Evolutionary conservation across 1,140 invertebrate genomes (phyloP).

Genomic region (Megalonaias nervosa): DNA sequence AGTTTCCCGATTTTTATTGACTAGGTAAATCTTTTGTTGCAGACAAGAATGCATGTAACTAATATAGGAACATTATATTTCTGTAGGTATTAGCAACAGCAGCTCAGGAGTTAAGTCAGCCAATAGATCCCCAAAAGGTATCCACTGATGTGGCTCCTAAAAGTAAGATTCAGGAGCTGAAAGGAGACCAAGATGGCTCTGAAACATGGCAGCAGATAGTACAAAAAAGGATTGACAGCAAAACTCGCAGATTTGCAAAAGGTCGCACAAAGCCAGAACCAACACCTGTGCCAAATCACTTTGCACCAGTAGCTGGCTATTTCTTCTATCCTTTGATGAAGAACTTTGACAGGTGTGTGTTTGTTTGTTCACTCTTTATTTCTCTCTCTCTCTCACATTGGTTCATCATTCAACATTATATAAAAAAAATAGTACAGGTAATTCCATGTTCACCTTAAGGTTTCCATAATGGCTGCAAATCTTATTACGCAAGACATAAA

Average conservation of each 20-base stretch:
- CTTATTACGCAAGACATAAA: too few relatives aligned
- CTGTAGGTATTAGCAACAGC: slow-evolving; percentile 71
- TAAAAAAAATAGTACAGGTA: too few relatives aligned
- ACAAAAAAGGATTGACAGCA: slow-evolving; percentile 64
- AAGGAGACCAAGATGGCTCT: slow-evolving; percentile 17
- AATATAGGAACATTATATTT: neutral
- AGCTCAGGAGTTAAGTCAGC: slow-evolving; percentile 79
- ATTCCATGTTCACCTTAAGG: too few relatives aligned
- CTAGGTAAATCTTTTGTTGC: neutral
- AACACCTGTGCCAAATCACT: slow-evolving; percentile 76
- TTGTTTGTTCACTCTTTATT: too few relatives aligned
- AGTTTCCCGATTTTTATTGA: neutral
- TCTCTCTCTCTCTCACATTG: too few relatives aligned
- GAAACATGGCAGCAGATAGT: slow-evolving; percentile 65
- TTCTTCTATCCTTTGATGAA: slow-evolving; percentile 90
- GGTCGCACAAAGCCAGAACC: slow-evolving; percentile 41
- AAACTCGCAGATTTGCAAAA: slow-evolving; percentile 66
- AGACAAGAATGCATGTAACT: neutral
- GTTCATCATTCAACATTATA: too few relatives aligned
- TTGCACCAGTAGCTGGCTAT: slow-evolving; percentile 81
- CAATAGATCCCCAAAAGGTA: slow-evolving; percentile 31
- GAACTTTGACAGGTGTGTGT: slow-evolving; percentile 72
- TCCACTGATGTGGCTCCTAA: neutral
- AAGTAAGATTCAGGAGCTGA: slow-evolving; percentile 22
- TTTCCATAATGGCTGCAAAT: too few relatives aligned